Base-by-base conservation (phyloP, 2,888 invertebrate species). In the Nezara viridula region DNA sequence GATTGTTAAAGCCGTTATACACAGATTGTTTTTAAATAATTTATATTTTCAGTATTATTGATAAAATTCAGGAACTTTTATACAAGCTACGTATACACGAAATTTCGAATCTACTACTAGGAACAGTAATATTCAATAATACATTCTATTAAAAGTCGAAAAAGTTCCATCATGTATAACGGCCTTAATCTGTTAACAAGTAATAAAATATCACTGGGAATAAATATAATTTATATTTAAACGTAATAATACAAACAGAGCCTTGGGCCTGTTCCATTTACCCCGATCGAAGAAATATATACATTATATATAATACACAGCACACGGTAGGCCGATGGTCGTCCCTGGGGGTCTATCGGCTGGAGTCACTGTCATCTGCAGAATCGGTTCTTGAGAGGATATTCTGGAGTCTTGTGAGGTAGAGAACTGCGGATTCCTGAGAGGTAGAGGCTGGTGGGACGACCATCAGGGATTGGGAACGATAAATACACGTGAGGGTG, bases 221-320 rank as follows among this genome's bases (percentile, higher is more conserved):
- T 81, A 81, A 81, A 81, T 81, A 81, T 81, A 81, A 81, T 81
- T 81, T 81, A 47, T 81, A 81, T 81, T 81, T 81, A 81, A 81
- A 81, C 81, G 44, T 81, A 81, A 81, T 81, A 81, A 81, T 81
- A 44, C 40, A 47, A 81, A 81, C 44, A 47, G 81, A 81, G 81
- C 81, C 81, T 81, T 81, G 81, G 81, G 81, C 81, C 44, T 40
- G 81, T 81, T 81, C 81, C 81, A 81, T 81, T 81, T 44, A 81
- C 77, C 81, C 81, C 81, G 81, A 81, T 81, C 81, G 81, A 81
- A 81, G 44, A 81, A 81, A 81, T 81, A 81, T 81, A 47, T 81
- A 81, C 81, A 81, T 81, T 44, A 81, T 81, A 81, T 81, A 81
- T 44, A 44, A 81, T 81, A 81, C 81, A 81, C 81, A 81, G 44